phyloP scores from a whole-genome alignment of 2,797 vertebrate genomes.

The Stomatorhinus walkeri region DNA sequence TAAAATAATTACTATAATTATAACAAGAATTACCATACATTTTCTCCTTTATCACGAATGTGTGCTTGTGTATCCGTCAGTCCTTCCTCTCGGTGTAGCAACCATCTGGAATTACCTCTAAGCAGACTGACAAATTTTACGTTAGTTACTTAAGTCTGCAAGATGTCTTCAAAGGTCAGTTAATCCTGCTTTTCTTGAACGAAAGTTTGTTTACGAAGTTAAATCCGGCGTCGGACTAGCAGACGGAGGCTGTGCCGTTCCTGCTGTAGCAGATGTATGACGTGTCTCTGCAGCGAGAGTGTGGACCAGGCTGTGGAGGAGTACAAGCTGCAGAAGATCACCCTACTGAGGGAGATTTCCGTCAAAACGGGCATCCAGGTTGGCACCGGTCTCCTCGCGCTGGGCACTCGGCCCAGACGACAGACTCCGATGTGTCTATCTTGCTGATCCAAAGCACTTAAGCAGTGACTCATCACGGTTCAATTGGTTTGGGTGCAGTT shows the following conservation, averaged over 20 bases:
- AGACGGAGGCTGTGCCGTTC: background rate
- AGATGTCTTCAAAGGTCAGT: background rate
- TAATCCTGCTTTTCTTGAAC: background rate
- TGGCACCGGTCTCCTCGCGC: conserved; percentile 14
- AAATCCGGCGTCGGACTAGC: conserved; percentile 39
- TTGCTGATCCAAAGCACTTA: background rate
- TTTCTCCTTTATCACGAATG: background rate
- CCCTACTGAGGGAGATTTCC: conserved; percentile 87
- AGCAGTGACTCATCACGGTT: background rate
- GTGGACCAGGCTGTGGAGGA: conserved; percentile 89
- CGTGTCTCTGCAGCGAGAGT: conserved; percentile 68
- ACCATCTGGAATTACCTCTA: background rate
- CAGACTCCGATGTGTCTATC: background rate
- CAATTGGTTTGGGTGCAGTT: background rate
- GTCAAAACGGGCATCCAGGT: conserved; percentile 97
- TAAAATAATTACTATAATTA: background rate
- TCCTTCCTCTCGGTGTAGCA: background rate
- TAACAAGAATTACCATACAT: background rate
- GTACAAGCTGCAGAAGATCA: conserved; percentile 84
- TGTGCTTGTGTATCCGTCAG: background rate
- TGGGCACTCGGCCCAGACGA: background rate
- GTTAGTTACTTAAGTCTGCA: background rate
- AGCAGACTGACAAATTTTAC: background rate
- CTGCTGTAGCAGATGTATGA: background rate
- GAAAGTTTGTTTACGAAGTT: background rate